Evolutionary conservation across 2,113 vertebrate species (phyloP).

Genomic region (Collichthys lucidus): DNA sequence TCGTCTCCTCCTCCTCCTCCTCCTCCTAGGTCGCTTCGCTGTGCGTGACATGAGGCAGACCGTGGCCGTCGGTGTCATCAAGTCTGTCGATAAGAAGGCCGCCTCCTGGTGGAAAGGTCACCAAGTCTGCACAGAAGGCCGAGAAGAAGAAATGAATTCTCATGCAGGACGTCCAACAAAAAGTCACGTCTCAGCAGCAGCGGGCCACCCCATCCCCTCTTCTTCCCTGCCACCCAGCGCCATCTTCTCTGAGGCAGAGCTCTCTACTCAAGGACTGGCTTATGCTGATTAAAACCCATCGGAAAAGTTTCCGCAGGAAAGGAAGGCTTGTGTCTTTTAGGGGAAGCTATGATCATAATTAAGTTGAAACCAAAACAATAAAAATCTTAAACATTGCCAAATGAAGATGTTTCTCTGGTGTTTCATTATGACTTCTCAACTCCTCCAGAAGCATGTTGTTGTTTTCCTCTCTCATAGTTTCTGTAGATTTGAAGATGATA

Average conservation of each 20-base stretch:
- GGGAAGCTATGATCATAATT: conserved; percentile 53
- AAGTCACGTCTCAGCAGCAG: conserved; percentile 57
- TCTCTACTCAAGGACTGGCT: conserved; percentile 87
- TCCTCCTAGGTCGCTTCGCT: conserved; percentile 80
- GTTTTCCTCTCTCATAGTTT: no score
- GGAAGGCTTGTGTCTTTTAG: conserved; percentile 68
- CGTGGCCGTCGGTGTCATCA: conserved; percentile 87
- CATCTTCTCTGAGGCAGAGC: conserved; percentile 76
- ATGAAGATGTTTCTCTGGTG: conserved; percentile 43
- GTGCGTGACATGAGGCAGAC: conserved; percentile 87
- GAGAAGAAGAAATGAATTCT: conserved; percentile 82
- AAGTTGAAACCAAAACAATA: conserved; percentile 71
- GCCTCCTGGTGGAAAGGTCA: conserved; percentile 78
- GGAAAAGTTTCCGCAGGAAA: conserved; percentile 89
- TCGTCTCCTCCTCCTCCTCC: neutral
- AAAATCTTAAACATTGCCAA: conserved; percentile 71
- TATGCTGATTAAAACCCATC: conserved; percentile 85
- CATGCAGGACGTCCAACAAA: conserved; percentile 55
- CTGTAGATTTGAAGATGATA: no score
- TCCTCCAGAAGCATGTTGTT: no score
- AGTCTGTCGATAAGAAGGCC: conserved; percentile 84
- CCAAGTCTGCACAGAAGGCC: conserved; percentile 86
- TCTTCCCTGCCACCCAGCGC: conserved; percentile 48
- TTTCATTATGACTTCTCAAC: conserved; percentile 8
- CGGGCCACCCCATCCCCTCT: conserved; percentile 33